These are phyloP conservation scores for Platycercus adscitus DNA, from an alignment of 2,113 vertebrate species.

Conservation along the genomic window DNA sequence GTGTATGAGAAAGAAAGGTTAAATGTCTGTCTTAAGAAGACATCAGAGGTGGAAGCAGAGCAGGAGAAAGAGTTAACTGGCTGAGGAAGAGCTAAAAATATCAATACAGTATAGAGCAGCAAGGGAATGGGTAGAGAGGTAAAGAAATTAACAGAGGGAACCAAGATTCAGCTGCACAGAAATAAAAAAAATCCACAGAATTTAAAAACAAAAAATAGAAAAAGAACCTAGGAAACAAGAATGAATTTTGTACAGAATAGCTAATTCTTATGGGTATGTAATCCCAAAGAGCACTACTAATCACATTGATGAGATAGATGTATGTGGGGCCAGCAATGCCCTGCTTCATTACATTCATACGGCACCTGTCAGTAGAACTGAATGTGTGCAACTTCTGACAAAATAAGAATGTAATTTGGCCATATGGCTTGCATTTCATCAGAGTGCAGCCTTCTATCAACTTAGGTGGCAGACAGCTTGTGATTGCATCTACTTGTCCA, in stretches of 20 bases:
- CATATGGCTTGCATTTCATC: constrained; percentile 6
- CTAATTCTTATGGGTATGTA: not conserved
- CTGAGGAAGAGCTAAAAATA: not conserved
- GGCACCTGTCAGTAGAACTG: not conserved
- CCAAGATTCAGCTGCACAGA: not conserved
- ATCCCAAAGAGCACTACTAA: not conserved
- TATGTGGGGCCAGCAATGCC: not conserved
- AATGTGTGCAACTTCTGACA: not conserved
- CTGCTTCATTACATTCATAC: not conserved
- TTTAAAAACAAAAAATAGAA: not conserved
- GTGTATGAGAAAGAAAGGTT: not conserved
- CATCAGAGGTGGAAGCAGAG: not conserved
- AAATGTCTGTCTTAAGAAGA: not conserved
- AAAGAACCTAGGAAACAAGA: not conserved
- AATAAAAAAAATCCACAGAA: not conserved
- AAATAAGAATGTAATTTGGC: not conserved
- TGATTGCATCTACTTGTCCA: not conserved
- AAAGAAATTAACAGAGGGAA: not conserved
- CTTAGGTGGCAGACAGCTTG: not conserved
- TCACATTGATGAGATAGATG: not conserved
- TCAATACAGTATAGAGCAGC: not conserved
- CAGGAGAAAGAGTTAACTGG: not conserved
- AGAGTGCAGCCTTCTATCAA: not conserved
- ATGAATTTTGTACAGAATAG: not conserved
- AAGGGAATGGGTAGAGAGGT: not conserved